Base-by-base conservation (phyloP, 2,888 invertebrate species). In the Muschampia plurimacula region DNA sequence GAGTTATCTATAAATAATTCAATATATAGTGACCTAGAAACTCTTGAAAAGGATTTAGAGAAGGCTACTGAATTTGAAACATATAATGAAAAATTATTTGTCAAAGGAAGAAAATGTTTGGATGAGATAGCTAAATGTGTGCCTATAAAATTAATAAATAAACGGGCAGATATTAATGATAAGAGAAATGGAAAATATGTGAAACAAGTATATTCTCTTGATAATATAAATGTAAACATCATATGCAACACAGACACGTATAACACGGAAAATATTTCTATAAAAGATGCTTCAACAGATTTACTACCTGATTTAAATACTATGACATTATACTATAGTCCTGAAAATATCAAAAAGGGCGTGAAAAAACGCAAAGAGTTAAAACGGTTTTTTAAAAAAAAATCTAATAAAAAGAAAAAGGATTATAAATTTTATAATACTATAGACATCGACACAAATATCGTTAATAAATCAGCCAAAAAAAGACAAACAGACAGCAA, bases 141-240 rank as follows among this genome's bases (percentile, higher is more conserved):
- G 2, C 13, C 67, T 2, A 72, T 74, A 62, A 75, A 73, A 66
- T 49, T 74, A 12, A 36, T 77, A 9, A 59, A 74, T 64, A 79
- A 79, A 69, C 73, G 79, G 44, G 77, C 77, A 15, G 59, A 67
- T 52, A 46, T 9, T 15, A 15, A 59, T 66, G 69, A 65, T 55
- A 73, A 68, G 60, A 74, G 46, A 39, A 68, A 68, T 39, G 28
- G 39, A 52, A 44, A 71, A 65, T 72, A 69, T 36, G 52, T 74
- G 28, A 49, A 57, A 81, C 85, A 75, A 83, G 82, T 86, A 0
- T 90, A 90, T 75, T 84, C 90, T 5, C 79, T 90, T 0, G 90
- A 89, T 72, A 88, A 89, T 75, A 85, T 90, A 8, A 89, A 86
- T 77, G 88, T 91, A 5, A 90, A 90, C 74, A 88, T 90, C 9